These are phyloP conservation scores for Mormyrus proboscirostris DNA, from an alignment of 2,797 vertebrate species.

Conservation along the genomic window DNA sequence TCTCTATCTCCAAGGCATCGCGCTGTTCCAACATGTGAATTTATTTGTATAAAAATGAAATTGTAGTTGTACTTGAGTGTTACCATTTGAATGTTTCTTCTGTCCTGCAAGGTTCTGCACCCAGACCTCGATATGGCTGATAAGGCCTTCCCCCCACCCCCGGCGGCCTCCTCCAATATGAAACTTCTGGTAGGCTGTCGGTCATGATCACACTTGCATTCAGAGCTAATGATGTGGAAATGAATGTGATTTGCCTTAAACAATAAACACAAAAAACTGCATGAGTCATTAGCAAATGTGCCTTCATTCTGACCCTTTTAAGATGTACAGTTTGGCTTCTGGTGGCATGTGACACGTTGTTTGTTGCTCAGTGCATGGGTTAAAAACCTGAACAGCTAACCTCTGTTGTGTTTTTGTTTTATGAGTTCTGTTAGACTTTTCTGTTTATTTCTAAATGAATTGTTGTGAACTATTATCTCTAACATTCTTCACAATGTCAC, in stretches of 20 bases:
- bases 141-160: conserved; percentile 90
- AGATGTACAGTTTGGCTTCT: not conserved
- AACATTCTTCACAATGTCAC: not conserved
- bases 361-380: not conserved
- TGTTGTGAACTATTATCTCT: not conserved
- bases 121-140: conserved; percentile 96
- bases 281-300: not conserved
- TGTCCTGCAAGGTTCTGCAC: conserved; percentile 75
- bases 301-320: not conserved
- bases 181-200: conserved; percentile 84
- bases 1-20: not conserved
- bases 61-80: not conserved
- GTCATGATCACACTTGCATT: not conserved
- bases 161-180: conserved; percentile 82
- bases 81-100: not conserved
- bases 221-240: not conserved
- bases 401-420: not conserved
- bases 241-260: not conserved
- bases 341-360: not conserved
- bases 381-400: not conserved
- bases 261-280: not conserved
- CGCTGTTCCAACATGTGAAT: not conserved
- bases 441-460: not conserved
- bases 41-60: not conserved
- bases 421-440: not conserved